These are phyloP conservation scores for Scolopax mira DNA, from an alignment of 2,113 vertebrate genomes.

Conservation along the genomic window DNA sequence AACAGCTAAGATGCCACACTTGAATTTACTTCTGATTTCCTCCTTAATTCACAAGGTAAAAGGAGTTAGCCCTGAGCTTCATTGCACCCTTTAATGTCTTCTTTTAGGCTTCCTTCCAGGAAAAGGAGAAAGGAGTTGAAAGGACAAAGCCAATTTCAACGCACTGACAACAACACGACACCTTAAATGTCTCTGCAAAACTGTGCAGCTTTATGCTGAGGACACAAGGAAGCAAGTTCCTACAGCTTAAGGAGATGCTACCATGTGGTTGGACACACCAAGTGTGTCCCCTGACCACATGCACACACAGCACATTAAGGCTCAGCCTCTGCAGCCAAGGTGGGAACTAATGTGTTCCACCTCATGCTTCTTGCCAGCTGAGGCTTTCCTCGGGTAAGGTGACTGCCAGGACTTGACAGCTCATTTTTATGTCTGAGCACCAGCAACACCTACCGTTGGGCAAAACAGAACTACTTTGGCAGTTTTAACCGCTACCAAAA, in stretches of 20 bases:
- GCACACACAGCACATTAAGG: accelerated
- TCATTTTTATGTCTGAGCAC: not conserved
- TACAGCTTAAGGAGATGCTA: not conserved
- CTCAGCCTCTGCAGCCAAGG: not conserved
- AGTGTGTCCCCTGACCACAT: not conserved
- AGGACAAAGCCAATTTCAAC: not conserved
- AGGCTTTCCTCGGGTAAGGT: not conserved
- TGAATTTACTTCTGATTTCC: not conserved
- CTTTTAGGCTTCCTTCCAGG: not conserved
- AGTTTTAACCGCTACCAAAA: not conserved
- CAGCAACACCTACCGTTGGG: not conserved
- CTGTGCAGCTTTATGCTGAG: not conserved
- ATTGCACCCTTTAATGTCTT: not conserved
- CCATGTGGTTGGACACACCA: accelerated
- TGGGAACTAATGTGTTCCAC: accelerated
- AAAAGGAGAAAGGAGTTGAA: not conserved
- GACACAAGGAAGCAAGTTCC: not conserved
- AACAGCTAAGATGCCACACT: not conserved
- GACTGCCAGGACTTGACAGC: not conserved
- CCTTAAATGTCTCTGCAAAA: not conserved
- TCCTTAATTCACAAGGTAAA: not conserved
- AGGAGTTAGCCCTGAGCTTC: not conserved
- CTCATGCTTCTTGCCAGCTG: not conserved
- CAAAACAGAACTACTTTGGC: not conserved
- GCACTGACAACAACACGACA: not conserved